Evolutionary conservation across 2,888 invertebrate species (phyloP).

Genomic region (Macrosoma leucophasiata): DNA sequence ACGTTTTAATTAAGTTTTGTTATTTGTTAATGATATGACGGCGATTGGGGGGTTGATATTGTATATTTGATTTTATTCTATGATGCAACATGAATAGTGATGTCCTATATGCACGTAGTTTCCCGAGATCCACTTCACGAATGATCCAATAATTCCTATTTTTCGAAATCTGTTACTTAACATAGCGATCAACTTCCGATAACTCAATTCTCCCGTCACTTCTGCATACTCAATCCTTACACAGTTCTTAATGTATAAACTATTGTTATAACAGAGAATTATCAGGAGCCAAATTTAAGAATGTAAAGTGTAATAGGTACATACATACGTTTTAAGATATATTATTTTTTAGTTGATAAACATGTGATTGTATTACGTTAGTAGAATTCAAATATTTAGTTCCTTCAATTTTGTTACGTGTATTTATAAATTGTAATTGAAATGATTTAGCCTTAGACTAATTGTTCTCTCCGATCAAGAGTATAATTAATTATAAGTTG

Average conservation of each 20-base stretch:
- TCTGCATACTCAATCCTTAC: no score
- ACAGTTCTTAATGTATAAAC: no score
- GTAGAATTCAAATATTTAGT: conserved; percentile 68
- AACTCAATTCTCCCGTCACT: no score
- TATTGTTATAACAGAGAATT: no score
- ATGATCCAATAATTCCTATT: no score
- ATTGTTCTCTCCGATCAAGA: conserved; percentile 68
- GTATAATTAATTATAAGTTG: conserved; percentile 67
- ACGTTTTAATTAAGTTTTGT: conserved; percentile 72
- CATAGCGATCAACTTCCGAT: no score
- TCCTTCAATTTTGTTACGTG: conserved; percentile 71
- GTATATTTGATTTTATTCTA: no score
- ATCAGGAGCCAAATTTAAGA: conserved; percentile 70
- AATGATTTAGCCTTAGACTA: conserved; percentile 59
- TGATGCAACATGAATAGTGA: no score
- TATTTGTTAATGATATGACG: conserved; percentile 63
- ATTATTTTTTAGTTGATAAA: conserved; percentile 52
- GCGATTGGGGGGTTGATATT: conserved; percentile 41
- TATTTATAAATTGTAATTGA: conserved; percentile 67
- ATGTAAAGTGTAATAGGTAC: conserved; percentile 52
- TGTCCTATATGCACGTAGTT: no score
- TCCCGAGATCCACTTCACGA: no score
- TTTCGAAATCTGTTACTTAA: no score
- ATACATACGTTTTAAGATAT: conserved; percentile 58
- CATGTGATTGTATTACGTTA: conserved; percentile 62